Percentiles rank a stretch among this genome's conserved stretches.
Evolutionary conservation across 2,113 vertebrate genomes (phyloP).

Genomic region (Sisor rabdophorus): DNA sequence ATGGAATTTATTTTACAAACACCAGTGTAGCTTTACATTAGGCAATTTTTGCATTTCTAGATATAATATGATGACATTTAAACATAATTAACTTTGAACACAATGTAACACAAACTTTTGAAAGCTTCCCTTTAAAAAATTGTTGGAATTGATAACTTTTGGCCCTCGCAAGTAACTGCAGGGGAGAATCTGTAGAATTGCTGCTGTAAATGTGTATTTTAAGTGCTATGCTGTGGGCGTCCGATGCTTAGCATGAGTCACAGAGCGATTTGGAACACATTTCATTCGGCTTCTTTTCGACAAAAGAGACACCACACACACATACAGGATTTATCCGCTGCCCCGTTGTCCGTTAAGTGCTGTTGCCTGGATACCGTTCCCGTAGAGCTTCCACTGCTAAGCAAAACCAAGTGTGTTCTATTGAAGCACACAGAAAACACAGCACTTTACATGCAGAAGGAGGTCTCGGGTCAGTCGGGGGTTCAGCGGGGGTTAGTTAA

Average conservation of each 20-base stretch:
- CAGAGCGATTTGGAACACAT: constrained; percentile 2
- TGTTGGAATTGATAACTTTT: not conserved
- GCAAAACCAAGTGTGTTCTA: constrained; percentile 25
- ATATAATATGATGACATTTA: not conserved
- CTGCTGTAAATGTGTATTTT: constrained; percentile 4
- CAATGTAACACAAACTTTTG: not conserved
- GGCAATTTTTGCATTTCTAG: not conserved
- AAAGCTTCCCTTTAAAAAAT: not conserved
- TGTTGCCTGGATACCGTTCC: constrained; percentile 44
- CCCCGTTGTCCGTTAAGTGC: constrained; percentile 45
- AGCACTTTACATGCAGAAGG: constrained; percentile 11
- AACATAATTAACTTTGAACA: not conserved
- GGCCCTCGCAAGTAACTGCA: not conserved
- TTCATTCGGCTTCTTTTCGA: constrained; percentile 19
- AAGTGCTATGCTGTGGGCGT: constrained; percentile 27
- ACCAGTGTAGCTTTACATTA: constrained; percentile 5
- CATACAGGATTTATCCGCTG: constrained; percentile 25
- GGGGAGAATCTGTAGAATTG: not conserved
- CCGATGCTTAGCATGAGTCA: constrained; percentile 30
- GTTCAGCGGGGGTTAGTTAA: not conserved
- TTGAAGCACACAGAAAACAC: constrained; percentile 21
- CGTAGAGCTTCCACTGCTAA: constrained; percentile 19
- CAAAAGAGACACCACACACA: constrained; percentile 11
- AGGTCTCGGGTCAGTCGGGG: not conserved
- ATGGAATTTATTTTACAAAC: constrained; percentile 43